Evolutionary conservation across 2,888 invertebrate genomes (phyloP).

Genomic region (Pandemis heparana): DNA sequence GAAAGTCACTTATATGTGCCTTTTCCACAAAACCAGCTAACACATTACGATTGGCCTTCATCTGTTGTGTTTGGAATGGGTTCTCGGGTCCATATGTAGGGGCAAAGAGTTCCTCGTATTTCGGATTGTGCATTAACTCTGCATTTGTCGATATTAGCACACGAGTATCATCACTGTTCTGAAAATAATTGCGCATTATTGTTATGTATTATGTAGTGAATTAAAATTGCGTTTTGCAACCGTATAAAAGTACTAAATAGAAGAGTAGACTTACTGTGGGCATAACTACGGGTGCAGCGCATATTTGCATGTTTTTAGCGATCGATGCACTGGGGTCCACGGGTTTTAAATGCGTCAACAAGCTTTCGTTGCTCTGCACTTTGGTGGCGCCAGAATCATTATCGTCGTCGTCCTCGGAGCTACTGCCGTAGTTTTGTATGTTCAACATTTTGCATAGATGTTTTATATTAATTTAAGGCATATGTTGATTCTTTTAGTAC

Average conservation of each 20-base stretch:
- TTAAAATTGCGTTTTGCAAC: neutral
- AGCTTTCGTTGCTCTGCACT: constrained; percentile 72
- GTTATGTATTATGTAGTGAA: neutral
- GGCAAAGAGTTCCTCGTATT: constrained; percentile 97
- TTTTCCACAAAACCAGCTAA: constrained; percentile 97
- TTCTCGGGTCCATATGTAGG: constrained; percentile 97
- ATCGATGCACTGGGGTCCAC: constrained; percentile 86
- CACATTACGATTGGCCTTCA: constrained; percentile 95
- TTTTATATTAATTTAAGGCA: neutral
- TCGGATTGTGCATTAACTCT: constrained; percentile 96
- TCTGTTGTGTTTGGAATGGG: constrained; percentile 96
- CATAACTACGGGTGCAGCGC: constrained; percentile 93
- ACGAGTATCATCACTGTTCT: constrained; percentile 90
- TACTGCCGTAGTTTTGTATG: constrained; percentile 90
- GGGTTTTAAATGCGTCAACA: constrained; percentile 84
- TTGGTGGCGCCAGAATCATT: constrained; percentile 66
- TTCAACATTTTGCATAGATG: constrained; percentile 86
- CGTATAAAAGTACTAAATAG: neutral
- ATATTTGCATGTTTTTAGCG: constrained; percentile 88
- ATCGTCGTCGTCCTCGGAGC: constrained; percentile 89
- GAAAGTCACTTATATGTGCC: constrained; percentile 98
- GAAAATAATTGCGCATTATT: constrained; percentile 49
- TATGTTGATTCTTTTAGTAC: neutral
- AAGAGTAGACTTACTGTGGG: constrained; percentile 87
- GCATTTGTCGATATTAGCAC: constrained; percentile 92